Percentiles rank a stretch among this genome's conserved stretches.
Conservation (phyloP, 2,888 invertebrate genomes). For the Caenorhabditis imperialis region DNA sequence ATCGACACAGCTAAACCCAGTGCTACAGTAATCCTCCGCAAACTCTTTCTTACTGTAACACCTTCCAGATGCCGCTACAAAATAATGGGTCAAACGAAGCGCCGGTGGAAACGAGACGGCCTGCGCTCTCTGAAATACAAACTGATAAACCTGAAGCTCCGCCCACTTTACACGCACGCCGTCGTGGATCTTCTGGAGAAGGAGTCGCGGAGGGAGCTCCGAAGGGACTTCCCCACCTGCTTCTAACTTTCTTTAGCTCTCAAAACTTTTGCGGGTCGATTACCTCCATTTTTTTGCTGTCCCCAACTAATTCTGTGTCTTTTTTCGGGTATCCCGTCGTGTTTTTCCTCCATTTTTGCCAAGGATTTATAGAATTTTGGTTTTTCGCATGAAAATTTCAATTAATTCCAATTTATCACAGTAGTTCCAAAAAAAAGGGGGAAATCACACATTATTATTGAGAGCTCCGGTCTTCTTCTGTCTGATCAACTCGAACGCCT, state of each 20-base stretch:
- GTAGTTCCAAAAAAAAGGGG: background rate
- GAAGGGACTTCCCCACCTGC: conserved; percentile 43
- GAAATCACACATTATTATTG: conserved; percentile 26
- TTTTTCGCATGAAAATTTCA: no score
- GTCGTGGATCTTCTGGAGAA: conserved; percentile 74
- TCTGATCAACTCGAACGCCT: conserved; percentile 25
- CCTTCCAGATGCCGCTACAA: conserved; percentile 80
- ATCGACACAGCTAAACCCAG: no score
- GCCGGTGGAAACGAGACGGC: conserved; percentile 79
- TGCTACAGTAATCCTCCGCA: no score
- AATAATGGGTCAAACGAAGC: conserved; percentile 79
- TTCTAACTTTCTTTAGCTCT: conserved; percentile 8
- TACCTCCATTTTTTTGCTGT: background rate
- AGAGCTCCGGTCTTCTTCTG: conserved; percentile 11
- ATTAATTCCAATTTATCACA: no score
- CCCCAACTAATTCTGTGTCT: background rate
- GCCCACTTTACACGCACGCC: conserved; percentile 69
- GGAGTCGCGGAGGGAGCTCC: conserved; percentile 60
- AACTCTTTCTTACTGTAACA: no score
- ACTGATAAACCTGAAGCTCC: conserved; percentile 52
- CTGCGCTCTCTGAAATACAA: conserved; percentile 79
- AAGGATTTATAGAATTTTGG: no score
- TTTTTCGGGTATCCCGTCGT: no score
- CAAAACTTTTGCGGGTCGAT: no score
- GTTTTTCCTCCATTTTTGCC: no score